A percentile compares a stretch with the other conserved stretches of the same genome.
Conservation (phyloP, 2,888 invertebrate species). For the Trichopria drosophilae region DNA sequence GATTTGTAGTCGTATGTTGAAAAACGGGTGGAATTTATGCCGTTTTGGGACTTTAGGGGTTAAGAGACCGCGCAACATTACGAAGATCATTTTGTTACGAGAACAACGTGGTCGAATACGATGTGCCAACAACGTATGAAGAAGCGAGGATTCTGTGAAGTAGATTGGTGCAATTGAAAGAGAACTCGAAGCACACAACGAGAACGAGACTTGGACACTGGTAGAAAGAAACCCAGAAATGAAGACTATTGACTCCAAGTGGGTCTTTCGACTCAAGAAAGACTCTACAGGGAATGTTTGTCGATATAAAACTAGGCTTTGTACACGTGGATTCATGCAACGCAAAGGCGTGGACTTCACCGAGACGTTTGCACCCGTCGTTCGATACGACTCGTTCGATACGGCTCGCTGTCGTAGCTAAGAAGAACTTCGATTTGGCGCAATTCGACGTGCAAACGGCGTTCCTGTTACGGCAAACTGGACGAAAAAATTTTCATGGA, state of each 20-base stretch:
- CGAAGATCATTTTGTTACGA: not conserved
- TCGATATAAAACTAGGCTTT: too few relatives aligned
- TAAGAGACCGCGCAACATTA: not conserved
- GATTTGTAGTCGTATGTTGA: too few relatives aligned
- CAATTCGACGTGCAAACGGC: constrained; percentile 15
- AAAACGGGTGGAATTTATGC: too few relatives aligned
- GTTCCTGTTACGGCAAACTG: too few relatives aligned
- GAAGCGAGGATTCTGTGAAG: not conserved
- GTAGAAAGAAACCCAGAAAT: not conserved
- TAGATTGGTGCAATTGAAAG: not conserved
- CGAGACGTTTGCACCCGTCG: too few relatives aligned
- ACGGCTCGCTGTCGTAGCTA: too few relatives aligned
- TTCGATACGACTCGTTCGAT: too few relatives aligned
- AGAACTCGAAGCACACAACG: not conserved
- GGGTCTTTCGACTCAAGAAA: not conserved
- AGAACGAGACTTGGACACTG: not conserved
- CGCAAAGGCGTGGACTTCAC: too few relatives aligned
- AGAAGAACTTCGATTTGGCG: not conserved
- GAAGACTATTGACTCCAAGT: constrained; percentile 1
- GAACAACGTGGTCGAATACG: too few relatives aligned
- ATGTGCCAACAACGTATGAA: not conserved
- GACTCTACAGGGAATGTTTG: too few relatives aligned
- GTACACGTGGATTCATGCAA: too few relatives aligned
- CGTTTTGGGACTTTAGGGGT: too few relatives aligned
- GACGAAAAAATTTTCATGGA: constrained; percentile 6